Evolutionary conservation across 1,140 invertebrate species (phyloP).

Genomic region (Aphis craccivora): DNA sequence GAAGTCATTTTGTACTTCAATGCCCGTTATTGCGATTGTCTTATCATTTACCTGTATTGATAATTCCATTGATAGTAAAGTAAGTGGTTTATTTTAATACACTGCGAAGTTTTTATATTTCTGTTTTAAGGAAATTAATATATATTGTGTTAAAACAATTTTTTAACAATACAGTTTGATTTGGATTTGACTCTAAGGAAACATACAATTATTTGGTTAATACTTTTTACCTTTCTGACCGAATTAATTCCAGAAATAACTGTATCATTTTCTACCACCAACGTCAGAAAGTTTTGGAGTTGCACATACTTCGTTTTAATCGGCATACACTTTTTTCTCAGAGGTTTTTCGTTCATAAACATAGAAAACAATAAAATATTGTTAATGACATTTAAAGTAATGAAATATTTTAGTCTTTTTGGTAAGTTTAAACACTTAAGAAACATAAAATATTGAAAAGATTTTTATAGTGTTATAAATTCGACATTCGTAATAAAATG

Average conservation of each 20-base stretch:
- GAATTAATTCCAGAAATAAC: background rate
- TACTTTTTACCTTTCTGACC: background rate
- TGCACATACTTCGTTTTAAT: background rate
- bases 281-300: background rate
- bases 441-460: background rate
- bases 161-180: background rate
- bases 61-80: background rate
- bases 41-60: background rate
- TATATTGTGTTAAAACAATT: background rate
- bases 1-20: background rate
- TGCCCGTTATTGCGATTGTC: background rate
- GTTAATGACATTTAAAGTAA: background rate
- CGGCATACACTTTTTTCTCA: background rate
- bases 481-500: background rate
- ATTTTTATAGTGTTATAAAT: background rate
- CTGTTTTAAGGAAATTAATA: too few species aligned
- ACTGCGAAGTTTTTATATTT: too few species aligned
- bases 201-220: background rate
- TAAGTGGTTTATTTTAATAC: background rate
- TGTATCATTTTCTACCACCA: background rate
- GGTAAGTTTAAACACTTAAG: background rate
- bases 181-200: background rate
- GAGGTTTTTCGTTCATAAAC: too few species aligned
- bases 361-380: too few species aligned
- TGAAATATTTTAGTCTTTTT: background rate